Evolutionary conservation across 2,888 invertebrate species (phyloP).

Genomic region (Yponomeuta cagnagella): DNA sequence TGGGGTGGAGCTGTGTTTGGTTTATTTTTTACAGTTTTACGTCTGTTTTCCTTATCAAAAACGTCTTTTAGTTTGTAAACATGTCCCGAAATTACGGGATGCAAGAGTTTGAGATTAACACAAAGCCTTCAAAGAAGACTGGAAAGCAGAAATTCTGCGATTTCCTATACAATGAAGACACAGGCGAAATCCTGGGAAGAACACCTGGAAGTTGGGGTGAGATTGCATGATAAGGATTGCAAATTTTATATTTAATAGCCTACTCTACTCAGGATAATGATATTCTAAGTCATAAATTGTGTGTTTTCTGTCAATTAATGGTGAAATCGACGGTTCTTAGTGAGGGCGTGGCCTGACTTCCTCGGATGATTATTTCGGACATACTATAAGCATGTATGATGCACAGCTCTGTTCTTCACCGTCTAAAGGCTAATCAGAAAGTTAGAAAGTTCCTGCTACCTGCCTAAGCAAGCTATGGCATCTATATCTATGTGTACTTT

Average conservation of each 20-base stretch:
- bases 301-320: not conserved
- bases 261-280: not conserved
- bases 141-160: constrained; percentile 34
- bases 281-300: constrained; percentile 2
- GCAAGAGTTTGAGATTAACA: constrained; percentile 60
- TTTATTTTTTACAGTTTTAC: not conserved
- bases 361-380: not conserved
- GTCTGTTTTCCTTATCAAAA: not conserved
- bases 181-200: constrained; percentile 61
- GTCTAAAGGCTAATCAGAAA: not conserved
- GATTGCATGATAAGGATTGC: constrained; percentile 28
- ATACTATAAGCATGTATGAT: not conserved
- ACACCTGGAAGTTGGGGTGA: constrained; percentile 72
- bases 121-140: constrained; percentile 36
- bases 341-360: constrained; percentile 9
- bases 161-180: constrained; percentile 60
- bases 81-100: constrained; percentile 50
- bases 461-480: not conserved
- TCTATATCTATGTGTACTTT: too few species aligned
- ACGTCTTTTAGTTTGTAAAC: not conserved
- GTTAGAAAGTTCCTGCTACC: not conserved
- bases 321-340: not conserved
- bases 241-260: not conserved
- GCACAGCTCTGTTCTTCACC: not conserved
- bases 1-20: not conserved